These are phyloP conservation scores for Lydus trimaculatus DNA, from an alignment of 2,888 invertebrate species.

Conservation along the genomic window DNA sequence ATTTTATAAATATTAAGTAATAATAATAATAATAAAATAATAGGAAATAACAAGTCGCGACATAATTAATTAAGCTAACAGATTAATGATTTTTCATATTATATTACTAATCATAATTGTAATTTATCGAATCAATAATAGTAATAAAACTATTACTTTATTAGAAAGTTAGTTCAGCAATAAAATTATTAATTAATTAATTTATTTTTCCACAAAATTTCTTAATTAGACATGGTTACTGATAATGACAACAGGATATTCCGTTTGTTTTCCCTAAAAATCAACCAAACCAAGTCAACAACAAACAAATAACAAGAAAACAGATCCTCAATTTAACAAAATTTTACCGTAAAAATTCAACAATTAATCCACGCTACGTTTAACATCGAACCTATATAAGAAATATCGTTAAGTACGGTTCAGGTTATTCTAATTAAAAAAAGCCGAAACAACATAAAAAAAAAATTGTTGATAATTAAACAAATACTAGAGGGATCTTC, in stretches of 20 bases:
- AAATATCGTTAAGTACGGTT: slow-evolving; percentile 1
- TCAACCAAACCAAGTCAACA: slow-evolving; percentile 12
- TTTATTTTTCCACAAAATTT: background rate
- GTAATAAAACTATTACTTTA: background rate
- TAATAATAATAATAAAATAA: background rate
- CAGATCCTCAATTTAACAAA: slow-evolving; percentile 21
- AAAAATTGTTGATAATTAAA: background rate
- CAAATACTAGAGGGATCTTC: slow-evolving; percentile 14
- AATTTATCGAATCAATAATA: background rate
- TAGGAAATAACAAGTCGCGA: background rate
- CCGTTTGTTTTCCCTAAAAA: slow-evolving; percentile 18
- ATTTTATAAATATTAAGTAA: background rate
- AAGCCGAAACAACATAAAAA: slow-evolving; percentile 10
- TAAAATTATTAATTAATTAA: background rate
- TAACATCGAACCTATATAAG: slow-evolving; percentile 16
- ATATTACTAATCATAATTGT: background rate
- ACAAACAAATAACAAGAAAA: background rate
- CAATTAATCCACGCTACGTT: slow-evolving; percentile 32
- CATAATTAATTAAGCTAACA: background rate
- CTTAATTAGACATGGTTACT: slow-evolving; percentile 30
- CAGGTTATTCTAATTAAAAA: slow-evolving; percentile 16
- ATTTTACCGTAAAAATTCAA: slow-evolving; percentile 28
- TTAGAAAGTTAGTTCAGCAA: background rate
- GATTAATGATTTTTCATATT: background rate
- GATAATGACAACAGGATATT: slow-evolving; percentile 30